phyloP scores from a whole-genome alignment of 2,888 invertebrate genomes.

The Ormyrus thymus region DNA sequence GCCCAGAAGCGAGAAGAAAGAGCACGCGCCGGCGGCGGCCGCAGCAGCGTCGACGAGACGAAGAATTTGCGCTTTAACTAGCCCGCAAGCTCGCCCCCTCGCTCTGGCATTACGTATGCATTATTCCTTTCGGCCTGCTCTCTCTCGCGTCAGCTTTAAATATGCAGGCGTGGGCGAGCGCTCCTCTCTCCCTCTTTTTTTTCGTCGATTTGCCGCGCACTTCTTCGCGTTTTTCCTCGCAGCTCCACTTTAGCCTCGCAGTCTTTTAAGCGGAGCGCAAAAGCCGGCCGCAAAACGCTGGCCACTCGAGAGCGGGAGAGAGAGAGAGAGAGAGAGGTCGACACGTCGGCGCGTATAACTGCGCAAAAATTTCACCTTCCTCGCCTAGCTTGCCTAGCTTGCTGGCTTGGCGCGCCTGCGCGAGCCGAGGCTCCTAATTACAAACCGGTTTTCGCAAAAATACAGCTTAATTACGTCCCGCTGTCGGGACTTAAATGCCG shows the following conservation, averaged over 20 bases:
- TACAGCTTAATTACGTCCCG: slow-evolving; percentile 38
- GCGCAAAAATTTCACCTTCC: slow-evolving; percentile 8
- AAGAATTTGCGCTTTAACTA: slow-evolving; percentile 16
- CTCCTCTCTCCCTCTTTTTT: not conserved
- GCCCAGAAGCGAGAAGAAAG: too few species aligned
- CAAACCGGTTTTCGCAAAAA: slow-evolving; percentile 34
- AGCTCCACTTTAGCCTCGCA: too few species aligned
- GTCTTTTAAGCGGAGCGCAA: too few species aligned
- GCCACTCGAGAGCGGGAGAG: not conserved
- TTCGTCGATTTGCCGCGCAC: not conserved
- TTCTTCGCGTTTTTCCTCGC: not conserved
- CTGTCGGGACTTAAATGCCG: slow-evolving; percentile 9
- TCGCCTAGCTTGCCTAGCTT: not conserved
- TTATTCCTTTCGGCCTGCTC: slow-evolving; percentile 32
- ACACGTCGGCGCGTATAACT: too few species aligned
- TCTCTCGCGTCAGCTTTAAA: slow-evolving; percentile 10
- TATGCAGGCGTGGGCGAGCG: not conserved
- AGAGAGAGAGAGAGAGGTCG: too few species aligned
- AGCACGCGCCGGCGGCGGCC: too few species aligned
- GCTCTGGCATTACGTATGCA: slow-evolving; percentile 29
- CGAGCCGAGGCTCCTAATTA: slow-evolving; percentile 26
- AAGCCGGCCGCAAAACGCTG: slow-evolving; percentile 2
- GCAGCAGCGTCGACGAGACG: not conserved
- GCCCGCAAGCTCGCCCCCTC: not conserved
- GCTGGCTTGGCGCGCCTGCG: slow-evolving; percentile 11